Base-by-base conservation (phyloP, 2,888 invertebrate species). In the Clunio marinus region DNA sequence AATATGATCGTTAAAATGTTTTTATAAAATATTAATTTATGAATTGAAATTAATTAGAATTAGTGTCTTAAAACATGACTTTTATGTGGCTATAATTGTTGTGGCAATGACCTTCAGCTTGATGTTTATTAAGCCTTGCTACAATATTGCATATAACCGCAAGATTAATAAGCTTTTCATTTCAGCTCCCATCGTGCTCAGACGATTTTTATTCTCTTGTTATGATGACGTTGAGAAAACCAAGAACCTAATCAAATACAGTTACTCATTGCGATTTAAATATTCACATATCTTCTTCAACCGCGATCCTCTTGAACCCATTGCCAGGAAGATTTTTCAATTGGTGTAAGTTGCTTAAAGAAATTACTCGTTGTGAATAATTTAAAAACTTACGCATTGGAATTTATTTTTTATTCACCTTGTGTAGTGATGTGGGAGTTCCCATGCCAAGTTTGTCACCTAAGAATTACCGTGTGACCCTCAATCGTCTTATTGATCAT, bases 381-480 rank as follows among this genome's bases (percentile, higher is more conserved):
- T 32, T 41, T 41, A 15, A 41, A 41, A 15, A 13, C 41, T 32
- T 8, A 41, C 8, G 13, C 15, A n/a, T 28, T 13, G 25, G n/a
- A 57, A 25, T 57, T 57, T 13, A 57, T n/a, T 7, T n/a, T n/a
- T 24, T 17, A 22, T 20, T 59, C 20, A 5, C 8, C 41, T 41
- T 1, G 35, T 62, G 37, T 24, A 68, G 68, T 5, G 68, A 68
- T 8, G 17, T 68, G 1, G 68, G 68, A 15, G 22, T 88, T 37
- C 86, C 88, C 1, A 77, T 89, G 60, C 88, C 88, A 1, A 83
- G 83, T 70, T 79, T 83, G 71, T 87, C 88, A 1, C 81, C 83
- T 71, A 83, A 86, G 71, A 87, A 87, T 74, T 84, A 86, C 75
- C 86, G 85, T 75, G 77, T 88, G 8, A 84, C 88, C 70, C 79